phyloP scores from a whole-genome alignment of 2,113 vertebrate species.

The Crotalus horridus region DNA sequence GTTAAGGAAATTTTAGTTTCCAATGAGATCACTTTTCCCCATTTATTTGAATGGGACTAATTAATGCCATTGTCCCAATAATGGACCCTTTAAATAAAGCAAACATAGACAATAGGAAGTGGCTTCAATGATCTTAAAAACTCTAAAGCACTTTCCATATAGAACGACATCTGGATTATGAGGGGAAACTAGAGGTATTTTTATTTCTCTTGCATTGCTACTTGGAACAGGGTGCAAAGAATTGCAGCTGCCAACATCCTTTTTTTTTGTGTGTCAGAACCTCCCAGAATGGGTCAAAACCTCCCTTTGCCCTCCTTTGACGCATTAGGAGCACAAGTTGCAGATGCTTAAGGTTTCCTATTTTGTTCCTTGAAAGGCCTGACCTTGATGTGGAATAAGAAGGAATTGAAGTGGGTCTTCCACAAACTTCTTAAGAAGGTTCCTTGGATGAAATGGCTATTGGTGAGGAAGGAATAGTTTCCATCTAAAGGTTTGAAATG shows the following conservation, averaged over 20 bases:
- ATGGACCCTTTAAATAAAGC: not conserved
- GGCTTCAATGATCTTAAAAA: not conserved
- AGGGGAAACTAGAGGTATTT: not conserved
- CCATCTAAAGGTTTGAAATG: not conserved
- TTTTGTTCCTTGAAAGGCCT: not conserved
- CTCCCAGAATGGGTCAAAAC: not conserved
- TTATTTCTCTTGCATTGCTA: not conserved
- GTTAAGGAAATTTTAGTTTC: not conserved
- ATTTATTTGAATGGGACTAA: not conserved
- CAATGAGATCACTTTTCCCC: not conserved
- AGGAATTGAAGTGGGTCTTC: not conserved
- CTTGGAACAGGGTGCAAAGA: not conserved
- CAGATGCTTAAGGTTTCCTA: not conserved
- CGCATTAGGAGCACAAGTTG: not conserved
- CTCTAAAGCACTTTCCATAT: not conserved
- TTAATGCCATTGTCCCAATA: not conserved
- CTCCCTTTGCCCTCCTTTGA: not conserved
- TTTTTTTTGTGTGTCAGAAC: not conserved
- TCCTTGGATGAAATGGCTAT: not conserved
- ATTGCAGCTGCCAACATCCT: not conserved
- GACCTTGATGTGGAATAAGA: not conserved
- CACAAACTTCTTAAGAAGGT: not conserved
- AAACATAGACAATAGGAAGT: not conserved
- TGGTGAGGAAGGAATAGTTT: not conserved
- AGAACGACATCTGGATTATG: not conserved